phyloP scores from a whole-genome alignment of 2,888 invertebrate species.

The Eulithis prunata region DNA sequence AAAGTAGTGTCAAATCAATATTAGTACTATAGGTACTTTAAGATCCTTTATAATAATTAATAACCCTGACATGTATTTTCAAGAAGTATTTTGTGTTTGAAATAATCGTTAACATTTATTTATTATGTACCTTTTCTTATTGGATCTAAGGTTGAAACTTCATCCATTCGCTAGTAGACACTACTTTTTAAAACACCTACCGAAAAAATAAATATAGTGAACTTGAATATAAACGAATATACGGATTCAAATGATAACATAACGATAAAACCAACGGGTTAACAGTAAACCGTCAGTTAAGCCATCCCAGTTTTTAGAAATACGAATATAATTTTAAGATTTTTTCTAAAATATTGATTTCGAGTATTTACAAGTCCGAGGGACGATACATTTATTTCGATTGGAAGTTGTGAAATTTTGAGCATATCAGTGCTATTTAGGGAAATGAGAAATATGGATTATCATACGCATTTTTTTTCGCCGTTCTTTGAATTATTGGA shows the following conservation, averaged over 20 bases:
- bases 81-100: too few relatives aligned
- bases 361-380: conserved; percentile 49
- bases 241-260: conserved; percentile 25
- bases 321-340: conserved; percentile 36
- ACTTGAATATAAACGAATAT: background rate
- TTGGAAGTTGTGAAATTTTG: conserved; percentile 70
- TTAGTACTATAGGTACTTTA: background rate
- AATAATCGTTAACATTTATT: too few relatives aligned
- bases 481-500: background rate
- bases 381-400: conserved; percentile 65
- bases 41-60: too few relatives aligned
- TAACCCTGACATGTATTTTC: too few relatives aligned
- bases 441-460: conserved; percentile 46
- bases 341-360: conserved; percentile 37
- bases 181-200: conserved; percentile 3
- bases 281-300: conserved; percentile 37
- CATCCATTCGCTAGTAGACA: too few relatives aligned
- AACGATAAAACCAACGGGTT: conserved; percentile 19
- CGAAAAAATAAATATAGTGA: background rate
- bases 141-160: too few relatives aligned
- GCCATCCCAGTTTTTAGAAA: conserved; percentile 38
- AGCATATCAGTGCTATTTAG: conserved; percentile 71
- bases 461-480: conserved; percentile 4
- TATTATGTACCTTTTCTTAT: too few relatives aligned
- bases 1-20: background rate